phyloP scores from a whole-genome alignment of 2,888 invertebrate species.

The Polymixis lichenea region DNA sequence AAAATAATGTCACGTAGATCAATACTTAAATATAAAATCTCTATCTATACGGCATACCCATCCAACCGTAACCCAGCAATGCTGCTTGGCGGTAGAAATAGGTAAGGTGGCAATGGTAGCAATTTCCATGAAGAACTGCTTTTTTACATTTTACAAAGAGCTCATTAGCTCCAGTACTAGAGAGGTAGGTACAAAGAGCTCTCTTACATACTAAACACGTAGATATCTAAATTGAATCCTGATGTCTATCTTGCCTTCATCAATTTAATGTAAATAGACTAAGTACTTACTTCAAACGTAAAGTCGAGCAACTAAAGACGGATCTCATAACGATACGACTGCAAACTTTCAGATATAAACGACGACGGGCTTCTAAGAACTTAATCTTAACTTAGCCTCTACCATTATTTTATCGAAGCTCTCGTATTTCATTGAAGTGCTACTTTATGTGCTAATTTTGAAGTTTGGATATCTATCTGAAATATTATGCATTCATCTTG shows the following conservation, averaged over 20 bases:
- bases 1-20: too few species aligned
- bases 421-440: constrained; percentile 6
- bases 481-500: neutral
- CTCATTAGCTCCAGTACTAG: neutral
- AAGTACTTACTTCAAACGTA: constrained; percentile 23
- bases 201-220: neutral
- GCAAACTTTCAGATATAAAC: constrained; percentile 41
- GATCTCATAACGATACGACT: constrained; percentile 38
- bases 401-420: constrained; percentile 28
- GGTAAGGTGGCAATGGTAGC: neutral
- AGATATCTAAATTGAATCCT: constrained; percentile 24
- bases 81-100: neutral
- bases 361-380: constrained; percentile 25
- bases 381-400: constrained; percentile 26
- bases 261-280: constrained; percentile 27
- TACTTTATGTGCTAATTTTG: constrained; percentile 8
- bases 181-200: neutral
- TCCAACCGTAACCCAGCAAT: neutral
- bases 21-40: too few species aligned
- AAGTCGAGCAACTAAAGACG: constrained; percentile 35
- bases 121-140: neutral
- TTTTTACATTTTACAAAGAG: neutral
- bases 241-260: constrained; percentile 24
- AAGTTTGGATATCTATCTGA: neutral
- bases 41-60: neutral